These are phyloP conservation scores for Sphaerodactylus townsendi DNA, from an alignment of 2,113 vertebrate species.

Conservation along the genomic window DNA sequence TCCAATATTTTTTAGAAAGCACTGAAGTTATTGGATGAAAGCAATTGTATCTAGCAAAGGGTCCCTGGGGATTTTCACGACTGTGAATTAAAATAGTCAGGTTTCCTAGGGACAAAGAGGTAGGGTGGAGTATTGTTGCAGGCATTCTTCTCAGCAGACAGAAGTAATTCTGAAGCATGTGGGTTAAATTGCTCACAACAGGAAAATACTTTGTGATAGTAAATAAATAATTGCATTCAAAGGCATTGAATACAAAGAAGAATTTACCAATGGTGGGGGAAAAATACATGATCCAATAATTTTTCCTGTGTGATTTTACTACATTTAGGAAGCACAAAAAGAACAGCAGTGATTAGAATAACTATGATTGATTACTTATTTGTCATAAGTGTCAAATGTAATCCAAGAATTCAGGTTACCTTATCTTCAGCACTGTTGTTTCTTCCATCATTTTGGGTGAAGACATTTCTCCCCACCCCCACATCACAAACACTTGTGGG, in stretches of 20 bases:
- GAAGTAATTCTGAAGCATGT: neutral
- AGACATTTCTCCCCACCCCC: neutral
- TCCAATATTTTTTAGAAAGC: neutral
- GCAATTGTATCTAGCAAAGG: neutral
- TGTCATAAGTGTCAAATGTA: neutral
- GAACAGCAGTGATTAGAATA: neutral
- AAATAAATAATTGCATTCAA: neutral
- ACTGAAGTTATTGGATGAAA: neutral
- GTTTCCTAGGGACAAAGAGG: neutral
- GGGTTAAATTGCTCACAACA: neutral
- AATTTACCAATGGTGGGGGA: neutral
- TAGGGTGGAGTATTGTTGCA: neutral
- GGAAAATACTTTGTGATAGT: neutral
- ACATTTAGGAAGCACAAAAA: neutral
- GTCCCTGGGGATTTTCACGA: neutral
- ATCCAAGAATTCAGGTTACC: neutral
- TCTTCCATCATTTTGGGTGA: neutral
- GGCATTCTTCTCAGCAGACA: neutral
- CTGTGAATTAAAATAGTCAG: neutral
- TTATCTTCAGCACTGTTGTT: neutral
- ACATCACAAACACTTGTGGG: too few species aligned
- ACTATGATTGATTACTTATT: slow-evolving; percentile 4
- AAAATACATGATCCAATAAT: neutral
- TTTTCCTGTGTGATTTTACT: neutral
- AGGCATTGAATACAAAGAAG: neutral